These are phyloP conservation scores for Sthenelais limicola DNA, from an alignment of 2,888 invertebrate species.

Conservation along the genomic window DNA sequence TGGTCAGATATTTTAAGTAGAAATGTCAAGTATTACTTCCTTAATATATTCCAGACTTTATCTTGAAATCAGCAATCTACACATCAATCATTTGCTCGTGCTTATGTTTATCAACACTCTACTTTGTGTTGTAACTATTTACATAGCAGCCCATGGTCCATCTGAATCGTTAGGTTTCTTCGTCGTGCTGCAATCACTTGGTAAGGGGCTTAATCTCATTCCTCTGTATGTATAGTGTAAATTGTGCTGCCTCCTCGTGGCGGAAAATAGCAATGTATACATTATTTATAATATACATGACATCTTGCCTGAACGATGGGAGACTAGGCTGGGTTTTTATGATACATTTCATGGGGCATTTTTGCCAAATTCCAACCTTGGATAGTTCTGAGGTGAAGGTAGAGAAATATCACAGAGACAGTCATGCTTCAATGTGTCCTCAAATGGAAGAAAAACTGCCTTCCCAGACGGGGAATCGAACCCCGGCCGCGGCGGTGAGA, in stretches of 20 bases:
- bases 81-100: constrained; percentile 55
- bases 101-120: constrained; percentile 59
- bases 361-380: too few species aligned
- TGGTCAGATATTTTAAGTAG: neutral
- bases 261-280: too few species aligned
- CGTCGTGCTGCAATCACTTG: constrained; percentile 5
- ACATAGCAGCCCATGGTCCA: neutral
- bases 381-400: too few species aligned
- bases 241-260: too few species aligned
- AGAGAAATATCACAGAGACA: too few species aligned
- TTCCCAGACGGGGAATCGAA: too few species aligned
- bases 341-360: neutral
- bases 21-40: constrained; percentile 46
- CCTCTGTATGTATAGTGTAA: too few species aligned
- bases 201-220: neutral
- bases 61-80: constrained; percentile 55
- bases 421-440: too few species aligned
- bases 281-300: too few species aligned
- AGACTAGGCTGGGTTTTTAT: neutral
- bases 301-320: too few species aligned
- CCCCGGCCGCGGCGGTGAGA: too few species aligned
- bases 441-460: too few species aligned
- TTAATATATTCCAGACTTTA: constrained; percentile 50
- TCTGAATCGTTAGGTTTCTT: constrained; percentile 12
- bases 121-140: constrained; percentile 55